Base-by-base conservation (phyloP, 2,113 vertebrate genomes). In the Bothrops jararaca region DNA sequence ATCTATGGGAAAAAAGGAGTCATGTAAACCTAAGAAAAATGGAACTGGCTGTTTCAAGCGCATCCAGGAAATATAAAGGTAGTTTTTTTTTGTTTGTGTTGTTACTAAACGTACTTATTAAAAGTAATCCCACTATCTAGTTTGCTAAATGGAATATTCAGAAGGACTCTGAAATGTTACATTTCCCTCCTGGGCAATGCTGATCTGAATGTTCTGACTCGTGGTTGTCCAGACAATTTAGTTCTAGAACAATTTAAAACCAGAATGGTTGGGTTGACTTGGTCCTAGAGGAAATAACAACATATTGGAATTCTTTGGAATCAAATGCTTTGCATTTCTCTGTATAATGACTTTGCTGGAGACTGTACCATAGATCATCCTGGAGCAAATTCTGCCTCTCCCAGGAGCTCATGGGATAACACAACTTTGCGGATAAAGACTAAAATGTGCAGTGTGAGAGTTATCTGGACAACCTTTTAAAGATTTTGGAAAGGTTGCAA, bases 1-100 rank as follows among this genome's bases (percentile, higher is more conserved):
- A 15, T 22, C 10, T 58, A 26, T 5, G 86, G 1, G 20, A 92
- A 1, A 18, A 54, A 0, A 85, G 45, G 24, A 15, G 56, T 42
- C 0, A 39, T 26, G 92, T 91, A 45, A 56, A 1, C n/a, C 6
- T 0, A 0, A 34, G 4, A 90, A 26, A 11, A 29, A 2, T 29
- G 10, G 0, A 2, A 0, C 0, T 10, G n/a, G 3, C 1, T 7
- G 1, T 12, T 2, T 5, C 18, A 85, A 20, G 53, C 3, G 6
- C 29, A 26, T 2, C 13, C 7, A 39, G 50, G 50, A 92, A 92
- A 15, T 9, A 13, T 34, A 23, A 22, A 29, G 11, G 92, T n/a
- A n/a, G n/a, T n/a, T n/a, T n/a, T n/a, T n/a, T n/a, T n/a, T n/a
- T n/a, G n/a, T n/a, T n/a, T 26, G 1, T 15, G 45, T 50, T 3